Percentiles rank a stretch among this genome's conserved stretches.
Evolutionary conservation across 2,797 vertebrate species (phyloP).

Genomic region (Notolepis coatsorum): DNA sequence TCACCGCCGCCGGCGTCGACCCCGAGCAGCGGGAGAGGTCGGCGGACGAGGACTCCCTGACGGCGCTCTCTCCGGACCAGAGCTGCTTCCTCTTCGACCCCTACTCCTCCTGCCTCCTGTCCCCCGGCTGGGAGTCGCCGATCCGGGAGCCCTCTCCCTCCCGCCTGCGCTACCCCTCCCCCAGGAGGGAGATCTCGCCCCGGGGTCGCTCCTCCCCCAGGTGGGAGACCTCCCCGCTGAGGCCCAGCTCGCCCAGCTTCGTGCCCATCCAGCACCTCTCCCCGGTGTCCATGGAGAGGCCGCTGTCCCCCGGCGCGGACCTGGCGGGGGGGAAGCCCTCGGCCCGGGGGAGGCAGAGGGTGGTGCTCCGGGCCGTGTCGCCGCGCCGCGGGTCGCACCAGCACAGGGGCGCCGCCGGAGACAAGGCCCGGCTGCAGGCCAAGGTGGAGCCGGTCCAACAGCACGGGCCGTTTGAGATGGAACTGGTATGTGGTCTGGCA

Average conservation of each 20-base stretch:
- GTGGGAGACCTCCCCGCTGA: slow-evolving; percentile 89
- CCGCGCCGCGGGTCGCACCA: slow-evolving; percentile 93
- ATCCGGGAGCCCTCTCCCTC: slow-evolving; percentile 91
- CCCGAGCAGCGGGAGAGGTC: slow-evolving; percentile 78
- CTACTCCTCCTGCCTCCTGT: slow-evolving; percentile 92
- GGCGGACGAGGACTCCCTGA: slow-evolving; percentile 88
- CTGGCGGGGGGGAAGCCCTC: slow-evolving; percentile 86
- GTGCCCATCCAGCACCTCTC: slow-evolving; percentile 78
- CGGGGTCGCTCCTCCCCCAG: slow-evolving; percentile 90
- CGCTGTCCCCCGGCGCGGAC: slow-evolving; percentile 90
- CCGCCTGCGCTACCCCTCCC: slow-evolving; percentile 91
- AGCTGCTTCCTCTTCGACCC: slow-evolving; percentile 89
- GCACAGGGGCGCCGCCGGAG: slow-evolving; percentile 80
- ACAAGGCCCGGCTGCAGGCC: slow-evolving; percentile 74
- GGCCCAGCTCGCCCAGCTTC: slow-evolving; percentile 88
- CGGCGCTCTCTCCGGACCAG: slow-evolving; percentile 87
- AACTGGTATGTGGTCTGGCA: slow-evolving; percentile 58
- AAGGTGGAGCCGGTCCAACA: slow-evolving; percentile 72
- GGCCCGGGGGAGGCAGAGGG: slow-evolving; percentile 88
- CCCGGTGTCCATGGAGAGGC: slow-evolving; percentile 69
- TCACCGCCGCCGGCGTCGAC: slow-evolving; percentile 70
- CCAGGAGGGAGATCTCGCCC: slow-evolving; percentile 91
- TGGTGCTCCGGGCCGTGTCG: slow-evolving; percentile 90
- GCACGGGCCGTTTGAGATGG: slow-evolving; percentile 70
- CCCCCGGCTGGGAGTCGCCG: slow-evolving; percentile 93